Conservation (phyloP, 2,797 vertebrate species). For the Gambelia wislizenii region DNA sequence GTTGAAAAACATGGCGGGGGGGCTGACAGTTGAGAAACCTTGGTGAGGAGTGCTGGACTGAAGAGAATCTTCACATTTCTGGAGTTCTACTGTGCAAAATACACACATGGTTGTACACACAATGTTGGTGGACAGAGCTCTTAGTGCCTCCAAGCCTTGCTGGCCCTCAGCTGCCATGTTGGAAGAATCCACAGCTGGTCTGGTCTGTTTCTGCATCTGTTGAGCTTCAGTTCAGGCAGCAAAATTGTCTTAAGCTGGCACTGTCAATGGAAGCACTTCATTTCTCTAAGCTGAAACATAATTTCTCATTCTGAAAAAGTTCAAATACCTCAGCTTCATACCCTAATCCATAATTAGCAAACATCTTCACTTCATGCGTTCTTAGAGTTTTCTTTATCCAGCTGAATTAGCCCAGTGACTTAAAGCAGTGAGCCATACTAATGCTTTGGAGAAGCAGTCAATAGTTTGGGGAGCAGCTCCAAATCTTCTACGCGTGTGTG, state of each 20-base stretch:
- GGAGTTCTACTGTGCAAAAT: too few species aligned
- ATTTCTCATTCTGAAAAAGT: background rate
- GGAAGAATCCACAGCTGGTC: background rate
- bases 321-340: background rate
- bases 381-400: background rate
- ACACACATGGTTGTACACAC: too few species aligned
- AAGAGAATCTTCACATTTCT: too few species aligned
- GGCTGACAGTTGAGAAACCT: too few species aligned
- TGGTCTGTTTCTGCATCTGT: background rate
- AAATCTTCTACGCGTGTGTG: background rate
- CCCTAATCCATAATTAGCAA: slow-evolving; percentile 18
- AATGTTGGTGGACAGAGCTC: background rate
- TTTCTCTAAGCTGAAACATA: background rate
- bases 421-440: background rate
- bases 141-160: too few species aligned
- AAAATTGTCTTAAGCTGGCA: background rate
- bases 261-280: background rate
- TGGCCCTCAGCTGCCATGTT: background rate
- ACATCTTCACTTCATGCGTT: background rate
- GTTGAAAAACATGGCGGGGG: too few species aligned
- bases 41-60: too few species aligned
- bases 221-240: background rate
- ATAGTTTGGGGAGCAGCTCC: background rate
- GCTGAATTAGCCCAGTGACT: background rate
- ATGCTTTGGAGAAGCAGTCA: background rate